A percentile compares a stretch with the other conserved stretches of the same genome.
phyloP scores from a whole-genome alignment of 1,140 invertebrate genomes.

The Venturia canescens region DNA sequence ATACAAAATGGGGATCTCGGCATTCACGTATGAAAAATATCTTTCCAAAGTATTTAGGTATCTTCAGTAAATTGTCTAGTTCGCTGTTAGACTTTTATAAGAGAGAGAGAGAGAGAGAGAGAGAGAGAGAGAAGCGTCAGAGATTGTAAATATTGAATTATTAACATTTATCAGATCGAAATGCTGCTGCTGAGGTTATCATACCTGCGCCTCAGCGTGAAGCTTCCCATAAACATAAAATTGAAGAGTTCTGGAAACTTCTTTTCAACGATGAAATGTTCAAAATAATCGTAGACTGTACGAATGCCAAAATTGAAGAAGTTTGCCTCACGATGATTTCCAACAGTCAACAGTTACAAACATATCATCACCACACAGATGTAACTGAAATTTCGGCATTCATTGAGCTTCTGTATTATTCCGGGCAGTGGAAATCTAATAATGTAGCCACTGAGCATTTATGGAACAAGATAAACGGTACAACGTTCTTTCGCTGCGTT shows the following conservation, averaged over 20 bases:
- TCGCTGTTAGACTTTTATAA: too few species aligned
- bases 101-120: too few species aligned
- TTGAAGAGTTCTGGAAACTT: conserved; percentile 47
- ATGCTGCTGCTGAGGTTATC: background rate
- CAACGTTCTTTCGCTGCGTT: conserved; percentile 8
- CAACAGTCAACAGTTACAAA: conserved; percentile 17
- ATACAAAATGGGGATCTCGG: too few species aligned
- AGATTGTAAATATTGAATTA: too few species aligned
- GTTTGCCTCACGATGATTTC: conserved; percentile 13
- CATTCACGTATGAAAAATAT: too few species aligned
- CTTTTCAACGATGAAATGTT: conserved; percentile 47
- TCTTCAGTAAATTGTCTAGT: too few species aligned
- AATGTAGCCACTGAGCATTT: conserved; percentile 27
- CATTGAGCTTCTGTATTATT: conserved; percentile 50
- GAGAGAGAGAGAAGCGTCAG: too few species aligned
- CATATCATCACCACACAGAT: conserved; percentile 47
- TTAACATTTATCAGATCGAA: conserved; percentile 31
- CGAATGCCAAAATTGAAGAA: conserved; percentile 45
- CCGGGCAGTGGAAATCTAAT: conserved; percentile 36
- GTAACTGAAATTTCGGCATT: conserved; percentile 50
- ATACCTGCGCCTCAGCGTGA: conserved; percentile 8
- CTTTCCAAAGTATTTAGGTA: too few species aligned
- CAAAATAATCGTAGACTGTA: conserved; percentile 43
- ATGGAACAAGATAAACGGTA: conserved; percentile 41
- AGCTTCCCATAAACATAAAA: background rate